phyloP scores from a whole-genome alignment of 2,888 invertebrate genomes.

The Eupithecia subfuscata region DNA sequence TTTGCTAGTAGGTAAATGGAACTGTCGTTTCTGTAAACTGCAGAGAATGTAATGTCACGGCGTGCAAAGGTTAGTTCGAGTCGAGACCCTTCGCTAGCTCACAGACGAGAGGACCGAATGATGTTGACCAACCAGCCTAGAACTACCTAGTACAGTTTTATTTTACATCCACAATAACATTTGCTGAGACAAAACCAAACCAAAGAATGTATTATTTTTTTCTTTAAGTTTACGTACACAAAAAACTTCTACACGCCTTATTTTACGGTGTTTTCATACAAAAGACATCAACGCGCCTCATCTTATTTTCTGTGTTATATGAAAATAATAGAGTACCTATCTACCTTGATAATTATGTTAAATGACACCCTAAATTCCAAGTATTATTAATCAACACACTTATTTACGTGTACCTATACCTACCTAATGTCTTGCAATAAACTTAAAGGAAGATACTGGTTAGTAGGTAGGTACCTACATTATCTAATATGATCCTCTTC shows the following conservation, averaged over 20 bases:
- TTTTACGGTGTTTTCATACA: background rate
- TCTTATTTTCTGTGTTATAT: background rate
- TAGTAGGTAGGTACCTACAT: too few species aligned
- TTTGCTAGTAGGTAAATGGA: background rate
- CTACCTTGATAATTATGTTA: too few species aligned
- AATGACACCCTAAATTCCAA: too few species aligned
- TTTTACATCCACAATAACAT: background rate
- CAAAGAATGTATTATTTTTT: background rate
- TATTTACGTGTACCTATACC: too few species aligned
- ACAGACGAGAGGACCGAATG: slow-evolving; percentile 4
- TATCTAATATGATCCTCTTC: background rate
- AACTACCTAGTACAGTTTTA: background rate
- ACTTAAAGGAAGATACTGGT: background rate
- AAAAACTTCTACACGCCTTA: background rate
- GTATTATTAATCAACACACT: too few species aligned
- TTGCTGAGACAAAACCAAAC: too few species aligned
- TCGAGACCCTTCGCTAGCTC: slow-evolving; percentile 35
- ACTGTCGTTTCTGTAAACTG: slow-evolving; percentile 28
- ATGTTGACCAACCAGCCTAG: background rate
- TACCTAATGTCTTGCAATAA: background rate
- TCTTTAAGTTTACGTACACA: too few species aligned
- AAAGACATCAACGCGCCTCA: background rate
- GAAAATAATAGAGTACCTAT: too few species aligned
- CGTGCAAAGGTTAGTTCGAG: slow-evolving; percentile 39
- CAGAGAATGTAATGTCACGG: slow-evolving; percentile 44